Conservation (phyloP, 2,797 vertebrate genomes). For the Schizothorax lantsangensis region DNA sequence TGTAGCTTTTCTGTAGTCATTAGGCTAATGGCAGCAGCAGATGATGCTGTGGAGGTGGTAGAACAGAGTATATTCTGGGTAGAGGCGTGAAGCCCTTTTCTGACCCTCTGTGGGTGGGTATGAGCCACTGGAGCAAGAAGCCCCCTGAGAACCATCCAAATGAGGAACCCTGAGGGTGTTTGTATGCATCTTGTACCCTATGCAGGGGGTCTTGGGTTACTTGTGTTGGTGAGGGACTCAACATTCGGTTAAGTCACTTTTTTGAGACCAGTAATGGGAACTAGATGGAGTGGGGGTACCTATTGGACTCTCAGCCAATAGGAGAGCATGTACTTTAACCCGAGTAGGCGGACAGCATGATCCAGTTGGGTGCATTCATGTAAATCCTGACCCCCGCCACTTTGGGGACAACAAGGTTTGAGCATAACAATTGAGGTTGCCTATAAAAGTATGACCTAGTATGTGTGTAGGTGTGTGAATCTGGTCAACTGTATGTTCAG, state of each 20-base stretch:
- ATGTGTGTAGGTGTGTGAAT: constrained; percentile 51
- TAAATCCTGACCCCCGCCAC: constrained; percentile 21
- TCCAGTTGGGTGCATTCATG: constrained; percentile 35
- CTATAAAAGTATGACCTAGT: constrained; percentile 11
- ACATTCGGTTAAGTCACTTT: constrained; percentile 45
- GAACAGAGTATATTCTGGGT: constrained; percentile 41
- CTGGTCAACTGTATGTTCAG: constrained; percentile 21
- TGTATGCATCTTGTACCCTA: constrained; percentile 40
- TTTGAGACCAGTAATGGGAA: constrained; percentile 50
- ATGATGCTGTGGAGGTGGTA: constrained; percentile 57
- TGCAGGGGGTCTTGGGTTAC: constrained; percentile 44
- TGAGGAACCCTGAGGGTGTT: constrained; percentile 53
- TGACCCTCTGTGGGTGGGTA: constrained; percentile 59
- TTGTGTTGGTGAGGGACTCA: constrained; percentile 33
- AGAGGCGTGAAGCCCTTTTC: constrained; percentile 55
- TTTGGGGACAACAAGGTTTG: constrained; percentile 29
- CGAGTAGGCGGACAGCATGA: constrained; percentile 49
- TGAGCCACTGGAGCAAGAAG: constrained; percentile 48
- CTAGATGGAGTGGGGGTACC: constrained; percentile 57
- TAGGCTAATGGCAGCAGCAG: constrained; percentile 62
- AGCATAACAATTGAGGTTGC: constrained; percentile 48
- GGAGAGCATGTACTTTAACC: constrained; percentile 46
- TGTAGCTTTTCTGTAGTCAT: constrained; percentile 60
- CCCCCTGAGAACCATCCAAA: constrained; percentile 48
- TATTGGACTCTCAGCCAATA: constrained; percentile 33